Evolutionary conservation across 2,113 vertebrate species (phyloP), one percentile per base, ranked within the genome.

Genomic region (Thalassoma bifasciatum): DNA sequence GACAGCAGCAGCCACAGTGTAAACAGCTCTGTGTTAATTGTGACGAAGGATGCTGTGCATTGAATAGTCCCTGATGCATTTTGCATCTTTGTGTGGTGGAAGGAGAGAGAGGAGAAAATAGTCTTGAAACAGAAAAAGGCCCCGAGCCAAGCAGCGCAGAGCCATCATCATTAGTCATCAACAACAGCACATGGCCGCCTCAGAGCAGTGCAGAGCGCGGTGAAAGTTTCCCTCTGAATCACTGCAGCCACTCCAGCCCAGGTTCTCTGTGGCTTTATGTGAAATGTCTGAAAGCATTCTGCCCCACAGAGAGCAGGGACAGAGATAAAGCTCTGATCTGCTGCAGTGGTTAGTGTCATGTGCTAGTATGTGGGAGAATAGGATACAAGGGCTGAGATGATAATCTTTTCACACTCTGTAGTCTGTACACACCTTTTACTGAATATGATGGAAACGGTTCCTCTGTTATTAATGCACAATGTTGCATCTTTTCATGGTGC

Each of bases 161-260:
- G 30, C 38, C 75, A 51, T 84, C 23, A 30, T 74, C 78, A 66
- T 87, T 79, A 85, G 63, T 85, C 88, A 84, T 76, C 77, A 80
- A 62, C 79, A 77, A 24, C 66, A 62, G 71, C 57, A 59, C 64
- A 37, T 12, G 62, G 54, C 51, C 19, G 51, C 46, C 61, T 79
- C 34, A 66, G 62, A 86, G 68, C 50, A 7, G 50, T 74, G 46
- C 2, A 66, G 30, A 30, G 30, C 30, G 30, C 75, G 64, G 64
- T 24, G 69, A 72, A 72, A 56, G 60, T 77, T 77, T 56, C 56
- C 40, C 23, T 83, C 77, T 83, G 83, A 89, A 77, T 84, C 82
- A 81, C 81, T 50, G 70, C 69, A 37, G 72, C 57, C 63, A 11
- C 36, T 62, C 17, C 17, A n/a, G 24, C 54, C 21, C 60, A 14